Percentiles rank a stretch among this genome's conserved stretches.
Conservation (phyloP, 1,140 invertebrate species). For the Sinonovacula constricta region DNA sequence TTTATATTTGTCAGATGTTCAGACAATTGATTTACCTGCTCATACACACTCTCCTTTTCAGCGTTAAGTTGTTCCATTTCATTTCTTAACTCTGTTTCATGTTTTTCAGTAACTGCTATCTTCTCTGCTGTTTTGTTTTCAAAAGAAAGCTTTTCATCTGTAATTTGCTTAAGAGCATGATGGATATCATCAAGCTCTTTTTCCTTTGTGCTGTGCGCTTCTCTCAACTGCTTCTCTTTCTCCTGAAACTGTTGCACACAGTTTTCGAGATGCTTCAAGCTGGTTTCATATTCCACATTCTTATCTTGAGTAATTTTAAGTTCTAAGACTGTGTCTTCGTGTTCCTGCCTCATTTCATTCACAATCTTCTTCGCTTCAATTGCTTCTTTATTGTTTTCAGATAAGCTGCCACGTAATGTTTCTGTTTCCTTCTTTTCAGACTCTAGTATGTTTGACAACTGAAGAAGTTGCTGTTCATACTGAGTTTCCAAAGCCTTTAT, state of each 20-base stretch:
- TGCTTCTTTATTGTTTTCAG: neutral
- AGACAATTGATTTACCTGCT: slow-evolving; percentile 14
- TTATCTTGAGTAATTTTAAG: slow-evolving; percentile 1
- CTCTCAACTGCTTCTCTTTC: neutral
- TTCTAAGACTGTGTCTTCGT: neutral
- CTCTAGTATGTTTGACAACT: neutral
- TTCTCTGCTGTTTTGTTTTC: slow-evolving; percentile 11
- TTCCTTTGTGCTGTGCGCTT: slow-evolving; percentile 9
- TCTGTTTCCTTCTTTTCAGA: slow-evolving; percentile 5
- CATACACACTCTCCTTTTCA: neutral
- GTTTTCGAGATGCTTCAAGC: neutral
- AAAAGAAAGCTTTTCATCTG: too few species aligned
- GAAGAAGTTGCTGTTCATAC: neutral
- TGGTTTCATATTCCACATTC: neutral
- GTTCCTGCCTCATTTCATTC: neutral
- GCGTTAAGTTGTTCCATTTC: neutral
- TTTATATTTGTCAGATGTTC: neutral
- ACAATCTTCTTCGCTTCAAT: neutral
- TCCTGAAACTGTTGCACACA: neutral
- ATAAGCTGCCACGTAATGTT: neutral
- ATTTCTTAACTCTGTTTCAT: slow-evolving; percentile 8
- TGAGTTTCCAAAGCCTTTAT: neutral
- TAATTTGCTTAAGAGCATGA: too few species aligned
- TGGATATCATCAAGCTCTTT: too few species aligned
- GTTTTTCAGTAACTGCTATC: slow-evolving; percentile 7